These are phyloP conservation scores for Clarias laeviceps DNA, from an alignment of 2,797 vertebrate genomes.

Conservation along the genomic window DNA sequence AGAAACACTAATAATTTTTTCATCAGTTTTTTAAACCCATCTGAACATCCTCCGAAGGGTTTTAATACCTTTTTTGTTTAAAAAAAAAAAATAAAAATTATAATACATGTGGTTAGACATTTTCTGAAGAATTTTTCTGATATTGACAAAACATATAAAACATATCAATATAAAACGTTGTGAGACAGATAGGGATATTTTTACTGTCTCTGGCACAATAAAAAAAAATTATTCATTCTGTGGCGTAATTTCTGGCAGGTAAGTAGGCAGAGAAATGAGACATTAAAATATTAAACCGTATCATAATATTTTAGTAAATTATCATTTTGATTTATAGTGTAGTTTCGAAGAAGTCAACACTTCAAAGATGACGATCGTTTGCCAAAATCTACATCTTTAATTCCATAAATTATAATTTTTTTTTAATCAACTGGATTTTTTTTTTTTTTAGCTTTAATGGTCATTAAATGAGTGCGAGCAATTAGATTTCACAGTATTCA, in stretches of 20 bases:
- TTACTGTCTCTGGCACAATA: not conserved
- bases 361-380: not conserved
- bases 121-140: not conserved
- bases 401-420: not conserved
- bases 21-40: not conserved
- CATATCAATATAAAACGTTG: not conserved
- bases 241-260: no score
- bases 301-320: not conserved
- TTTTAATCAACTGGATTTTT: not conserved
- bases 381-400: not conserved
- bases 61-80: not conserved
- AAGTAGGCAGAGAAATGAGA: not conserved
- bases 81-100: not conserved
- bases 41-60: not conserved
- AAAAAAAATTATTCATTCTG: not conserved
- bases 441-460: not conserved
- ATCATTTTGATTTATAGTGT: not conserved
- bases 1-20: not conserved
- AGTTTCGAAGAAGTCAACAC: not conserved
- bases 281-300: not conserved
- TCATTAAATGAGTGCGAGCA: not conserved
- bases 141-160: not conserved
- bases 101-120: no score
- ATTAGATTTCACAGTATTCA: not conserved
- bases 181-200: not conserved